phyloP scores from a whole-genome alignment of 2,113 vertebrate genomes.

The Rhinogobius similis region DNA sequence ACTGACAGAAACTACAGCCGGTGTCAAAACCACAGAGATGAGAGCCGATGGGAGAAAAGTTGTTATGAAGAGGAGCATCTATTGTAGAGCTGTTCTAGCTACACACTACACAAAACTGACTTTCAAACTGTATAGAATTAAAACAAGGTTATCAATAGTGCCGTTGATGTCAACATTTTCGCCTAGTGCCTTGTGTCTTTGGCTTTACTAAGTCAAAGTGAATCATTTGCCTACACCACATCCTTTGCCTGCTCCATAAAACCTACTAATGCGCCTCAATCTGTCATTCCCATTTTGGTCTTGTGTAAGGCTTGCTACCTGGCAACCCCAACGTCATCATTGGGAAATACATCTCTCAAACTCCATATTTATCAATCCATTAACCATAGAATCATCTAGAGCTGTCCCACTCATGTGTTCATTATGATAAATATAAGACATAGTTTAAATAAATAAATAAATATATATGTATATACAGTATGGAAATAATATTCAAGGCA shows the following conservation, averaged over 20 bases:
- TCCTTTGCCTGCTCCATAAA: neutral
- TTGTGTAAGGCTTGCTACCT: neutral
- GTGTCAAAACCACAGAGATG: constrained; percentile 26
- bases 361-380: too few relatives aligned
- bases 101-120: neutral
- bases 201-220: neutral
- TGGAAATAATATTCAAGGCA: constrained; percentile 55
- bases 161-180: neutral
- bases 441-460: neutral
- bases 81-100: constrained; percentile 8
- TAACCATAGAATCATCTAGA: too few relatives aligned
- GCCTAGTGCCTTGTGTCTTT: neutral
- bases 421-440: neutral
- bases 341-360: neutral
- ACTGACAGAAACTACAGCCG: constrained; percentile 16
- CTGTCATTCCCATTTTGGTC: neutral
- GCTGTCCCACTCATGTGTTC: neutral
- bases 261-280: neutral
- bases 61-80: constrained; percentile 9
- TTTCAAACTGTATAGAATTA: neutral
- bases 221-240: neutral
- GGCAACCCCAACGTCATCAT: neutral
- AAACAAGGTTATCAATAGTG: neutral
- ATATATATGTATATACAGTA: neutral
- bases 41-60: constrained; percentile 10